Evolutionary conservation across 2,113 vertebrate genomes (phyloP).

Genomic region (Vireo altiloquus): DNA sequence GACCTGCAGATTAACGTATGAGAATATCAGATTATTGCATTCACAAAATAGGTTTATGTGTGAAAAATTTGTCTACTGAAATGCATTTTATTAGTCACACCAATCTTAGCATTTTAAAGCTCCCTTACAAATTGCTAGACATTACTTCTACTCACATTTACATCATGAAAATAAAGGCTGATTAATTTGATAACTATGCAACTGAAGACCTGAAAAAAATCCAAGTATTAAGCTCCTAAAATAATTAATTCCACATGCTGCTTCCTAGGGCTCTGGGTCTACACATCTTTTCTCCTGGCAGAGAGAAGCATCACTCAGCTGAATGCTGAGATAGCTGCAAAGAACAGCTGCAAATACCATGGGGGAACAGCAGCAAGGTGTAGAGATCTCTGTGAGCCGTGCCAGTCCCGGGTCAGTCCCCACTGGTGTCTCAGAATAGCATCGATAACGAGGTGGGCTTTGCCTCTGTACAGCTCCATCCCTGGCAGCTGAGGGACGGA

Average conservation of each 20-base stretch:
- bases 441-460: accelerated
- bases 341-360: neutral
- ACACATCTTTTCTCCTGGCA: neutral
- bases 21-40: neutral
- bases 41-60: neutral
- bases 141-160: neutral
- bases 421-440: neutral
- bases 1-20: neutral
- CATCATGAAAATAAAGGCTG: neutral
- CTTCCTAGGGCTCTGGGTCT: neutral
- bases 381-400: accelerated
- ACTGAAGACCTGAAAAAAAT: neutral
- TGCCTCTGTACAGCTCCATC: neutral
- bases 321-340: neutral
- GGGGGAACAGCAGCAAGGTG: neutral
- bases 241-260: neutral
- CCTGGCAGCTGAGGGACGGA: neutral
- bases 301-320: neutral
- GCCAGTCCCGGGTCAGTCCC: neutral
- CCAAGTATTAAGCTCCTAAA: neutral
- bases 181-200: neutral
- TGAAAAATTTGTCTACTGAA: neutral
- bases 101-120: neutral
- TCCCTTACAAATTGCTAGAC: neutral
- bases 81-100: neutral